Evolutionary conservation across 2,797 vertebrate species (phyloP).

Genomic region (Odontamblyopus lacepedii): DNA sequence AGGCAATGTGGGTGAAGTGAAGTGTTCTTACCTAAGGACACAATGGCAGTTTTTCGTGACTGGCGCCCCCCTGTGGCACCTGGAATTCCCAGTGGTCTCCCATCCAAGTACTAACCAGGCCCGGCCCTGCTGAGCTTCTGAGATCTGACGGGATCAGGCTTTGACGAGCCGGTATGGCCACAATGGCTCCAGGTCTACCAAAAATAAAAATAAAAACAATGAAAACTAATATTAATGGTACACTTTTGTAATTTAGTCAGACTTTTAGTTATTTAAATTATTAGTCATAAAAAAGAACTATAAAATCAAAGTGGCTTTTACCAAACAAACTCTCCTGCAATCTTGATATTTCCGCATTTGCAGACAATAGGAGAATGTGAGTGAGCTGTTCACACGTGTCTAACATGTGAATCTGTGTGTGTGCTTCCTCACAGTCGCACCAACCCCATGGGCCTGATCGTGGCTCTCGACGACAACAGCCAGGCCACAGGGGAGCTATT

Average conservation of each 20-base stretch:
- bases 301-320: neutral
- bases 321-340: neutral
- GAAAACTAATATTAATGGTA: neutral
- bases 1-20: too few species aligned
- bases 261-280: neutral
- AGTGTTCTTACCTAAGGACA: too few species aligned
- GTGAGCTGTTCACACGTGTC: conserved; percentile 4
- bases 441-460: conserved; percentile 89
- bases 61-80: too few species aligned
- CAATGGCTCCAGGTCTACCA: neutral
- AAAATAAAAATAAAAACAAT: neutral
- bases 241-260: neutral
- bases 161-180: too few species aligned
- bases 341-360: neutral
- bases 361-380: neutral
- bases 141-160: too few species aligned
- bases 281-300: neutral
- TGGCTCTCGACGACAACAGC: conserved; percentile 82
- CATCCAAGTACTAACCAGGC: too few species aligned
- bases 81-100: too few species aligned
- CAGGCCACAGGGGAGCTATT: conserved; percentile 88
- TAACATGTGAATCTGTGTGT: conserved; percentile 22
- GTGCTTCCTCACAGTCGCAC: conserved; percentile 77
- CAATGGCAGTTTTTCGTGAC: too few species aligned
- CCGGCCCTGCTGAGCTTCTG: too few species aligned